Conservation (phyloP, 2,113 vertebrate species). For the Suricata suricatta region DNA sequence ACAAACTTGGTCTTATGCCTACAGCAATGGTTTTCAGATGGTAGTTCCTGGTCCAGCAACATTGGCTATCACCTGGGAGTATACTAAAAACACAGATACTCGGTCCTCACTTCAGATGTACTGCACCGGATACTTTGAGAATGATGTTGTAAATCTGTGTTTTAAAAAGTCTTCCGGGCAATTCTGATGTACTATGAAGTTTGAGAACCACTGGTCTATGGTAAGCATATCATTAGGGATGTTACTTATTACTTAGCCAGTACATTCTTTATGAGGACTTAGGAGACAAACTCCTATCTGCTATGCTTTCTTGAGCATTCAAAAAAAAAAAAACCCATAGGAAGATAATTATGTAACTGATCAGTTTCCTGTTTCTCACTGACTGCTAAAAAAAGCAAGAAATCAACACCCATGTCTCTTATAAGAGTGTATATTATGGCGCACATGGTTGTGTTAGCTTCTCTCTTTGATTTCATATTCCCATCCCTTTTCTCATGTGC, state of each 20-base stretch:
- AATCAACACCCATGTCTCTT: not conserved
- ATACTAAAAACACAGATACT: not conserved
- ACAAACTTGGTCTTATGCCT: not conserved
- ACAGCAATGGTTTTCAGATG: not conserved
- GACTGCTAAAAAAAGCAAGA: not conserved
- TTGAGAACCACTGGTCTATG: not conserved
- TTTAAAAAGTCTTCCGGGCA: not conserved
- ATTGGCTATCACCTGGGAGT: not conserved
- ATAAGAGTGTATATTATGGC: not conserved
- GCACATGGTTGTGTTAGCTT: not conserved
- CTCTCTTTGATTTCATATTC: not conserved
- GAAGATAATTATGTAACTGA: not conserved
- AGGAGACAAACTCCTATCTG: not conserved
- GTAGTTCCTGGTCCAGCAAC: not conserved
- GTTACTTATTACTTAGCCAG: not conserved
- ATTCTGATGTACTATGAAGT: not conserved
- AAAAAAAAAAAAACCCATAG: not conserved
- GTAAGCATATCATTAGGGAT: not conserved
- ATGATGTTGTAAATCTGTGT: not conserved
- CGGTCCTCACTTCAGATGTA: not conserved
- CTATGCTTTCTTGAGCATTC: not conserved
- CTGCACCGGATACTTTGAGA: not conserved
- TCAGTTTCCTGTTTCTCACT: not conserved
- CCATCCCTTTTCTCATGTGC: not conserved
- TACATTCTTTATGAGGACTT: not conserved